Base-by-base conservation (phyloP, 2,888 invertebrate genomes). In the Cheilosia grossa region DNA sequence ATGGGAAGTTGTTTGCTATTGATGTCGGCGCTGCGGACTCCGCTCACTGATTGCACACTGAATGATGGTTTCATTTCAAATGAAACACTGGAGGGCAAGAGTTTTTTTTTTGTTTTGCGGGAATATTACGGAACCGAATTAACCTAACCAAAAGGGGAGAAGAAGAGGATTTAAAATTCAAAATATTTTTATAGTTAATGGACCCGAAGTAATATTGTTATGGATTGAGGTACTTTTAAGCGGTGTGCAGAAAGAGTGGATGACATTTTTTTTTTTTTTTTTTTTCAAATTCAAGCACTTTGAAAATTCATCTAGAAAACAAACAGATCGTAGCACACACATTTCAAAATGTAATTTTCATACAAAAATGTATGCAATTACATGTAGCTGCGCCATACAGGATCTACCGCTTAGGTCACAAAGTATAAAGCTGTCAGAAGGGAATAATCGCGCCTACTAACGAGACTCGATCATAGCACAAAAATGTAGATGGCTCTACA, bases 1-100 rank as follows among this genome's bases (percentile, higher is more conserved):
- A 51, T 72, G 73, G 47, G 21, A 67, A 67, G 82, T 78, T 82
- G 82, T 78, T 78, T 82, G 67, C 67, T 69, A 70, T 74, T 74
- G 69, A 80, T 54, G 79, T 58, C 51, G 37, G 42, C 42, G 54
- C 73, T 67, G 67, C 67, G 67, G 56, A 69, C 53, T 70, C 21
- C 30, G 33, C 30, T 19, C 58, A 70, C 51, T 66, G 79, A 79
- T 79, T 79, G 58, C 59, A n/a, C 61, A 66, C 66, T 66, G 73
- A 73, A 80, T 80, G 73, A 73, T 73, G 80, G 59, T 61, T 67
- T 59, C 59, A 66, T 80, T 80, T 80, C 61, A 80, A 72, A 66
- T 73, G 72, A 73, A 73, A 51, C 66, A 58, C 72, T 66, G 59
- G 51, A 73, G 80, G 80, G 47, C 15, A 5, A 5, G 7, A 10